Percentiles rank a stretch among this genome's conserved stretches.
These are phyloP conservation scores for Danaus melanippus DNA, from an alignment of 1,140 invertebrate genomes.

Conservation along the genomic window DNA sequence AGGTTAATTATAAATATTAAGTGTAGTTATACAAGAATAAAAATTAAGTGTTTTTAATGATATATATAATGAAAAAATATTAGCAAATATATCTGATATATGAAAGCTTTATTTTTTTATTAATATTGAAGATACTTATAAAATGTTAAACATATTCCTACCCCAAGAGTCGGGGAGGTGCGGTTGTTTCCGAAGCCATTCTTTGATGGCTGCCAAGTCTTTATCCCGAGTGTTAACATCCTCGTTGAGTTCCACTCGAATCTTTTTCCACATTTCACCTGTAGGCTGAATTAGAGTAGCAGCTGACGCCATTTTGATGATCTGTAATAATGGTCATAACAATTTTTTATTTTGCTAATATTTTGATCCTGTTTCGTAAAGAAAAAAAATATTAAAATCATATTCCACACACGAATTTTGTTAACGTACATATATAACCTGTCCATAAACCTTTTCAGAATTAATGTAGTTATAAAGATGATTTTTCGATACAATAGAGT, in stretches of 20 bases:
- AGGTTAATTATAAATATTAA: too few relatives aligned
- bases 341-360: not conserved
- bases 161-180: constrained; percentile 82
- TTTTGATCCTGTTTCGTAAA: not conserved
- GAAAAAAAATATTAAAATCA: constrained; percentile 5
- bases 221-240: constrained; percentile 76
- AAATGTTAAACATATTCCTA: constrained; percentile 39
- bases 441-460: too few relatives aligned
- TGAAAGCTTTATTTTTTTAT: too few relatives aligned
- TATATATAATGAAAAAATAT: too few relatives aligned
- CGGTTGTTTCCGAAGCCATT: constrained; percentile 83
- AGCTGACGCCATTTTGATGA: constrained; percentile 51
- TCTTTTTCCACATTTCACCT: constrained; percentile 81
- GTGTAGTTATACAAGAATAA: too few relatives aligned
- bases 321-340: not conserved
- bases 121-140: too few relatives aligned
- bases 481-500: too few relatives aligned
- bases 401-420: not conserved
- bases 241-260: constrained; percentile 83
- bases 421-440: too few relatives aligned
- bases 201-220: constrained; percentile 80
- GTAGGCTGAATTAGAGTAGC: constrained; percentile 78
- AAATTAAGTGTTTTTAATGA: too few relatives aligned
- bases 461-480: too few relatives aligned
- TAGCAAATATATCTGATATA: too few relatives aligned